Conservation (phyloP, 1,140 invertebrate species). For the Diabrotica undecimpunctata region DNA sequence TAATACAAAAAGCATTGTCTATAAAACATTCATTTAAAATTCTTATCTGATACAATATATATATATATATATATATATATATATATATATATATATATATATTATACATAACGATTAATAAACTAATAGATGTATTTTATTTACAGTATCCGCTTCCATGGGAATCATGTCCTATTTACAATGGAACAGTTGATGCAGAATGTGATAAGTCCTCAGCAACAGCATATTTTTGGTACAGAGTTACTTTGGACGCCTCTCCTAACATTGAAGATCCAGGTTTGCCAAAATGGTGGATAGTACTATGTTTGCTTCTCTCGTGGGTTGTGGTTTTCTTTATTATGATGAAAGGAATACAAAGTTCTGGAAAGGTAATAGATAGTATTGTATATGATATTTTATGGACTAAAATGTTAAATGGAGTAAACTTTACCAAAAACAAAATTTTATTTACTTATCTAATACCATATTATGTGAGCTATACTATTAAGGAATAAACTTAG, state of each 20-base stretch:
- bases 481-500: too few species aligned
- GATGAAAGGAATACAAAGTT: constrained; percentile 97
- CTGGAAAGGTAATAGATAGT: constrained; percentile 75
- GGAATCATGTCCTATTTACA: constrained; percentile 71
- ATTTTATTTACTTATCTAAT: too few species aligned
- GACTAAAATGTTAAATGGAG: too few species aligned
- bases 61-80: too few species aligned
- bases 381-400: too few species aligned
- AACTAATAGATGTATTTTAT: not conserved
- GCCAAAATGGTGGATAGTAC: constrained; percentile 91
- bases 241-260: constrained; percentile 77
- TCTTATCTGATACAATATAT: too few species aligned
- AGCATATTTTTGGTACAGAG: constrained; percentile 86
- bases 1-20: too few species aligned
- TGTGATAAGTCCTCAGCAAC: constrained; percentile 80
- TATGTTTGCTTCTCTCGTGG: constrained; percentile 92
- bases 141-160: constrained; percentile 76
- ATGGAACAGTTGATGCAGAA: constrained; percentile 69
- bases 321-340: constrained; percentile 93
- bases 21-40: too few species aligned
- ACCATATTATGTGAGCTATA: too few species aligned
- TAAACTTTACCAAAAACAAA: too few species aligned
- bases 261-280: constrained; percentile 78
- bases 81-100: too few species aligned
- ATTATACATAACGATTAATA: too few species aligned